Conservation (phyloP, 1,140 invertebrate genomes). For the Elymnias hypermnestra region DNA sequence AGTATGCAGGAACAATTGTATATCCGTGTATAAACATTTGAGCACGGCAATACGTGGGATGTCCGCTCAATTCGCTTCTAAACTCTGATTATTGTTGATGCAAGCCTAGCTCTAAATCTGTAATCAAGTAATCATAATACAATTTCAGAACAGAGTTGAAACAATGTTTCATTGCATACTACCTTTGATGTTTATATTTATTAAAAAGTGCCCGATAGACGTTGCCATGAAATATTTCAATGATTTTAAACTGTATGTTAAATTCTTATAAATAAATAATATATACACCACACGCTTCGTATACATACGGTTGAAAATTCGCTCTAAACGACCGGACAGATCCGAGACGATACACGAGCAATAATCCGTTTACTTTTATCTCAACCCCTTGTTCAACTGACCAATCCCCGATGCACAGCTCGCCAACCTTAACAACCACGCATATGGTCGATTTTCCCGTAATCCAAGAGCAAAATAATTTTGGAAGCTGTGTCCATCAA, state of each 20-base stretch:
- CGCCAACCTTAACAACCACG: conserved; percentile 1
- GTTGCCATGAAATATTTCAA: no score
- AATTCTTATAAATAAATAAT: no score
- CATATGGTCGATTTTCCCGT: conserved; percentile 24
- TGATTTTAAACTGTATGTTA: no score
- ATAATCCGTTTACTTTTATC: conserved; percentile 73
- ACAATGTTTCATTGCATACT: no score
- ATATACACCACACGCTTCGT: neutral
- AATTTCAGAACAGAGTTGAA: no score
- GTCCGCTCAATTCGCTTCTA: conserved; percentile 27
- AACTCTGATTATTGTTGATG: conserved; percentile 49
- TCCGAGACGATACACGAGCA: conserved; percentile 51
- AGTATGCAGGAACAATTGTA: no score
- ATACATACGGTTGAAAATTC: conserved; percentile 6
- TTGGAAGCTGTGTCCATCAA: conserved; percentile 48
- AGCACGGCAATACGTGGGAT: conserved; percentile 16
- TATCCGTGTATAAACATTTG: neutral
- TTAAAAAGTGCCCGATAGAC: no score
- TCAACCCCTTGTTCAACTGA: conserved; percentile 43
- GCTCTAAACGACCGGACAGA: conserved; percentile 36
- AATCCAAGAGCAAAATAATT: neutral
- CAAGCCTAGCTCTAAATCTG: no score
- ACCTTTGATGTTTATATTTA: no score
- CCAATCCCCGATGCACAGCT: conserved; percentile 15
- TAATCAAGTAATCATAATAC: no score